Conservation (phyloP, 2,888 invertebrate genomes). For the Calameuta filiformis region DNA sequence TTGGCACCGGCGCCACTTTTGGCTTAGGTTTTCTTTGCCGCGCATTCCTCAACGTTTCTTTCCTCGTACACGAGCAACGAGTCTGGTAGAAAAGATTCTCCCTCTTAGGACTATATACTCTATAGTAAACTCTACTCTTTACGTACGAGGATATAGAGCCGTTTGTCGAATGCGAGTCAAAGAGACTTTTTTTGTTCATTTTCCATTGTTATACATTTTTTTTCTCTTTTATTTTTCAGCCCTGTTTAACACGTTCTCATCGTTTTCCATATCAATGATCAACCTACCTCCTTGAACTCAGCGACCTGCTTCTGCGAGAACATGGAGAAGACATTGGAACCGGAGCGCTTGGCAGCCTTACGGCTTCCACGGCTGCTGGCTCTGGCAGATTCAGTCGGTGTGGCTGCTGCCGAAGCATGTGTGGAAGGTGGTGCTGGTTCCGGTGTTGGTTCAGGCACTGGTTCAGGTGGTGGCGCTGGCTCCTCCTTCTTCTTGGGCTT, state of each 20-base stretch:
- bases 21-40: background rate
- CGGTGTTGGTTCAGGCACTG: conserved; percentile 75
- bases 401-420: conserved; percentile 67
- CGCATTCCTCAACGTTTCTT: conserved; percentile 3
- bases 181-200: background rate
- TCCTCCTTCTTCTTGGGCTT: conserved; percentile 79
- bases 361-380: conserved; percentile 86
- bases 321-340: conserved; percentile 97
- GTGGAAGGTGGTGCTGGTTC: conserved; percentile 75
- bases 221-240: background rate
- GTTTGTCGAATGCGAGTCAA: background rate
- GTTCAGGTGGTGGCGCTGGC: conserved; percentile 73
- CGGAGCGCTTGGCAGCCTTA: conserved; percentile 85
- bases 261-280: background rate
- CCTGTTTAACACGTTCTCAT: background rate
- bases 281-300: conserved; percentile 90
- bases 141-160: conserved; percentile 9
- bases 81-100: conserved; percentile 10
- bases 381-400: conserved; percentile 67
- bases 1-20: conserved; percentile 6
- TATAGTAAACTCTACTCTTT: background rate
- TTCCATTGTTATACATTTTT: background rate
- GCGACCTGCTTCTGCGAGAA: conserved; percentile 96
- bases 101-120: background rate
- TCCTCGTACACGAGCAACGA: conserved; percentile 9